phyloP scores from a whole-genome alignment of 2,888 invertebrate genomes.

The Dicranocentrus wangi region DNA sequence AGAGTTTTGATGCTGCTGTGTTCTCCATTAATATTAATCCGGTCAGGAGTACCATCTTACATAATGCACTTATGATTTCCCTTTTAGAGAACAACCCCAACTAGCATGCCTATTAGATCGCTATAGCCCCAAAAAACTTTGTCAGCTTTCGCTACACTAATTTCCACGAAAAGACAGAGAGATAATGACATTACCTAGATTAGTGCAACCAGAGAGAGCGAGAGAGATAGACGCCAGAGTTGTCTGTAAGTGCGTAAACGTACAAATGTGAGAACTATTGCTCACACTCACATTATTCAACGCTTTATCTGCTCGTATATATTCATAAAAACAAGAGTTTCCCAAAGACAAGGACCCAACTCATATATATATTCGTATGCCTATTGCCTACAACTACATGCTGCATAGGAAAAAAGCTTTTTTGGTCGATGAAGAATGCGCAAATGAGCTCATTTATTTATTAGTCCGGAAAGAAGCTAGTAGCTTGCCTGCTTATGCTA shows the following conservation, averaged over 20 bases:
- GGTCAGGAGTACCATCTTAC: conserved; percentile 35
- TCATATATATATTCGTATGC: too few relatives aligned
- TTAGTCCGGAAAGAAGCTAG: conserved; percentile 60
- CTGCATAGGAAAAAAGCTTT: too few relatives aligned
- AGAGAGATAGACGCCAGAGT: neutral
- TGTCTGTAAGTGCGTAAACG: neutral
- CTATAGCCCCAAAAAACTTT: too few relatives aligned
- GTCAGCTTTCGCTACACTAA: conserved; percentile 35
- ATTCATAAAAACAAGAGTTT: too few relatives aligned
- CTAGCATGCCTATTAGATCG: neutral
- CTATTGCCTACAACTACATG: too few relatives aligned
- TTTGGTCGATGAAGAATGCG: conserved; percentile 56
- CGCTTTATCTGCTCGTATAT: too few relatives aligned
- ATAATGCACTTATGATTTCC: conserved; percentile 46
- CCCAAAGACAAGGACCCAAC: too few relatives aligned
- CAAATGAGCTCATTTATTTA: conserved; percentile 69
- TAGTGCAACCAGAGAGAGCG: conserved; percentile 14
- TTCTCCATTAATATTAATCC: conserved; percentile 32
- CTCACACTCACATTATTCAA: neutral
- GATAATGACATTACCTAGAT: conserved; percentile 58
- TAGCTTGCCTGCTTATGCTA: conserved; percentile 31
- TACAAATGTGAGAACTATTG: neutral
- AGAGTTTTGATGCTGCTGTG: neutral
- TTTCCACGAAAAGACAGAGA: conserved; percentile 43
- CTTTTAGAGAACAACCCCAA: neutral